phyloP scores from a whole-genome alignment of 2,888 invertebrate species.

The Muschampia plurimacula region DNA sequence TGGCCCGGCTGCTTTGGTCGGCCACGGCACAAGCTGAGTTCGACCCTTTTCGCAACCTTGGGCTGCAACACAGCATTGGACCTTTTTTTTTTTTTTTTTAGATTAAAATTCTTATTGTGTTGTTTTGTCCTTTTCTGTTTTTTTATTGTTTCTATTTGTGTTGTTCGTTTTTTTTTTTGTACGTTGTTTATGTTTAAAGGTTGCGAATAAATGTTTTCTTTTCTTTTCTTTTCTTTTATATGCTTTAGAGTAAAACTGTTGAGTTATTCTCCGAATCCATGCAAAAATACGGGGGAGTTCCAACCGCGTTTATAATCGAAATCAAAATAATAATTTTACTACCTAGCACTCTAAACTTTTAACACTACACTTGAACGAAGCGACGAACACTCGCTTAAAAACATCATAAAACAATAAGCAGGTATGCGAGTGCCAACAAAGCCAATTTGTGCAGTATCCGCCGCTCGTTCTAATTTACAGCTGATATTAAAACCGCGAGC shows the following conservation, averaged over 20 bases:
- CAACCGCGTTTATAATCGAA: not conserved
- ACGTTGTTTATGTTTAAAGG: too few species aligned
- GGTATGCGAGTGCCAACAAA: constrained; percentile 44
- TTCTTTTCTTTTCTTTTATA: too few species aligned
- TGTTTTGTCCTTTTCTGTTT: too few species aligned
- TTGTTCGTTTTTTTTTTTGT: too few species aligned
- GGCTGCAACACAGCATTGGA: too few species aligned
- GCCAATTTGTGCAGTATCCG: constrained; percentile 49
- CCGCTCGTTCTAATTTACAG: constrained; percentile 65
- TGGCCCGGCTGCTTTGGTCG: too few species aligned
- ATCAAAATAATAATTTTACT: constrained; percentile 1
- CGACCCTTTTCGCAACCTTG: too few species aligned
- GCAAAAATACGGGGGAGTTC: not conserved
- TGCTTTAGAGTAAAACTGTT: not conserved
- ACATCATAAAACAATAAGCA: constrained; percentile 35
- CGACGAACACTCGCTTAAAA: constrained; percentile 21
- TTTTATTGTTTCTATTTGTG: too few species aligned
- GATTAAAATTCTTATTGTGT: too few species aligned
- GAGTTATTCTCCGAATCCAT: not conserved
- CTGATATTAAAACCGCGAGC: constrained; percentile 72
- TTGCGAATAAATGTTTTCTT: too few species aligned
- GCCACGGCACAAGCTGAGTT: too few species aligned
- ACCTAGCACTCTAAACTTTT: not conserved
- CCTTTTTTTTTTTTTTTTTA: too few species aligned
- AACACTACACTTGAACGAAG: not conserved